These are phyloP conservation scores for Limnephilus lunatus DNA, from an alignment of 2,888 invertebrate species.

Conservation along the genomic window DNA sequence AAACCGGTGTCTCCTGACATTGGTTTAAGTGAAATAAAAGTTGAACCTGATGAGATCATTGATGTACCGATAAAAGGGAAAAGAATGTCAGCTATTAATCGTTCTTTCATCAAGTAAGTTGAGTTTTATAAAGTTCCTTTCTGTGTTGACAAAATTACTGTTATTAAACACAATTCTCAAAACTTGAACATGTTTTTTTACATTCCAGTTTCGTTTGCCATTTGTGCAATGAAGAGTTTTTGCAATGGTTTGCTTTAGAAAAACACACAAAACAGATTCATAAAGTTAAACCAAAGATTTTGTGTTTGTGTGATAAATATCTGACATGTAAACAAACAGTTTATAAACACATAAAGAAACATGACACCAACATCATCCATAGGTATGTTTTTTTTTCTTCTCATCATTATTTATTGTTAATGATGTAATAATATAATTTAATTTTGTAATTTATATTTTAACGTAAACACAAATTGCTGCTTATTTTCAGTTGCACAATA, in stretches of 20 bases:
- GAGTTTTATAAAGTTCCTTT: not conserved
- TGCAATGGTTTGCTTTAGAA: slow-evolving; percentile 45
- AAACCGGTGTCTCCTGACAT: not conserved
- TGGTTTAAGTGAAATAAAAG: not conserved
- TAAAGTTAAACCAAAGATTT: slow-evolving; percentile 51
- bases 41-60: not conserved
- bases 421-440: not conserved
- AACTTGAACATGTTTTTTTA: not conserved
- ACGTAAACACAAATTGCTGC: not conserved
- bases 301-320: slow-evolving; percentile 54
- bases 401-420: not conserved
- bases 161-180: not conserved
- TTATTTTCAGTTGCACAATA: slow-evolving; percentile 49
- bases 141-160: no score
- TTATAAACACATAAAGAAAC: slow-evolving; percentile 53
- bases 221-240: slow-evolving; percentile 49
- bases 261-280: slow-evolving; percentile 51
- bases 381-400: not conserved
- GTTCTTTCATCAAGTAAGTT: slow-evolving; percentile 15
- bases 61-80: not conserved
- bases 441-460: not conserved
- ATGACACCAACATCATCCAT: slow-evolving; percentile 33
- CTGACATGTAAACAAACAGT: slow-evolving; percentile 52
- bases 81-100: not conserved
- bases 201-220: slow-evolving; percentile 56